These are phyloP conservation scores for Galerucella calmariensis DNA, from an alignment of 2,888 invertebrate species.

Conservation along the genomic window DNA sequence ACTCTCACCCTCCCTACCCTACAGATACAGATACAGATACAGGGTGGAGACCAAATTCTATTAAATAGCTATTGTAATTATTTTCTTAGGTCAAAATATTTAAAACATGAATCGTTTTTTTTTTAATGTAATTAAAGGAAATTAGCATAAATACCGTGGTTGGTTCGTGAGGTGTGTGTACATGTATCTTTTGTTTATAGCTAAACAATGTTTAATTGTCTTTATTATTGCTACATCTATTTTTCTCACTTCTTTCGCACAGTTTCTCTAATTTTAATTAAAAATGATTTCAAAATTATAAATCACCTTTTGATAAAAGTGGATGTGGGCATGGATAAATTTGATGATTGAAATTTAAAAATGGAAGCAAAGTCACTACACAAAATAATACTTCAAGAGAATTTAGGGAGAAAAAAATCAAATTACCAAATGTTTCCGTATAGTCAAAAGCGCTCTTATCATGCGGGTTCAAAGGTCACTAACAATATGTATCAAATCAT, in stretches of 20 bases:
- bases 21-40: no score
- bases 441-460: no score
- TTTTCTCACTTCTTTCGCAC: constrained; percentile 29
- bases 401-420: no score
- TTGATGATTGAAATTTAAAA: no score
- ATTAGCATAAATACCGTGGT: constrained; percentile 25
- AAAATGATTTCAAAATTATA: background rate
- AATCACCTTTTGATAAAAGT: background rate
- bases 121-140: constrained; percentile 17
- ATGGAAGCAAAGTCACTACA: no score
- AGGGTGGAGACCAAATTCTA: no score
- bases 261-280: constrained; percentile 25
- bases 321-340: background rate
- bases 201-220: constrained; percentile 35
- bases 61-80: background rate
- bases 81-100: constrained; percentile 19
- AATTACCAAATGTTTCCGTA: no score
- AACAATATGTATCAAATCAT: no score
- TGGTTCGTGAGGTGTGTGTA: constrained; percentile 14
- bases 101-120: constrained; percentile 18
- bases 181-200: constrained; percentile 29
- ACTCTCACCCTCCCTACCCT: no score
- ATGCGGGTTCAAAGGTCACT: no score
- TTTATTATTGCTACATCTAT: constrained; percentile 23
- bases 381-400: no score